A percentile compares a stretch with the other conserved stretches of the same genome.
Evolutionary conservation across 2,888 invertebrate genomes (phyloP).

Genomic region (Leucania comma): DNA sequence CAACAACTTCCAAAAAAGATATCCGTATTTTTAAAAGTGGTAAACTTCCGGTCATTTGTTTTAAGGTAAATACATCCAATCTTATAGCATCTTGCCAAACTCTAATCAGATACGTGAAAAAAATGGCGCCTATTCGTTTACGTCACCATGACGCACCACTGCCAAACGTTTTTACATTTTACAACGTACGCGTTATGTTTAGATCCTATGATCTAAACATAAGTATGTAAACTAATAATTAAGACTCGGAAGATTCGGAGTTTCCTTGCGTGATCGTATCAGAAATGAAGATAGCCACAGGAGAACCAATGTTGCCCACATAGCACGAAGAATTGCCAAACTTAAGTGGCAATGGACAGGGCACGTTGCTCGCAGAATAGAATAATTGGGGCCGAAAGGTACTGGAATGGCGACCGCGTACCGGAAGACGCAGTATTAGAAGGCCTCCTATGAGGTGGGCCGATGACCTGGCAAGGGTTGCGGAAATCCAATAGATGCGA

Average conservation of each 20-base stretch:
- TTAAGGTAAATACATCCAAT: constrained; percentile 28
- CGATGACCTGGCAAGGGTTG: too few relatives aligned
- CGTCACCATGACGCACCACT: constrained; percentile 36
- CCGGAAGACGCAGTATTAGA: too few relatives aligned
- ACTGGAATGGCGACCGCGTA: too few relatives aligned
- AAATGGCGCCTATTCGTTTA: constrained; percentile 54
- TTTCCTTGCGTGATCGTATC: too few relatives aligned
- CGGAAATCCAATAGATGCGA: too few relatives aligned
- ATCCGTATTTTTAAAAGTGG: constrained; percentile 24
- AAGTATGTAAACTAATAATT: not conserved
- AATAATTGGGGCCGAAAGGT: too few relatives aligned
- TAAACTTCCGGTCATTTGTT: constrained; percentile 38
- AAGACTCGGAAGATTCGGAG: not conserved
- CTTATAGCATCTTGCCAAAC: constrained; percentile 45
- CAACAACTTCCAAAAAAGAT: constrained; percentile 7
- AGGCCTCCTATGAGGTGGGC: too few relatives aligned
- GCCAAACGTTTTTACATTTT: constrained; percentile 53
- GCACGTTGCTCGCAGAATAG: too few relatives aligned
- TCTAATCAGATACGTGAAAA: constrained; percentile 63
- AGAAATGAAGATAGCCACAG: too few relatives aligned
- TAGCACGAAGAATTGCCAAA: too few relatives aligned
- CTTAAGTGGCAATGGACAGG: too few relatives aligned
- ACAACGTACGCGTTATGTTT: constrained; percentile 11
- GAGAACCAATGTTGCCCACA: too few relatives aligned
- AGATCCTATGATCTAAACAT: not conserved